Evolutionary conservation across 2,113 vertebrate genomes (phyloP), one percentile per base, ranked within the genome.

Genomic region (Thinocorus orbignyianus): DNA sequence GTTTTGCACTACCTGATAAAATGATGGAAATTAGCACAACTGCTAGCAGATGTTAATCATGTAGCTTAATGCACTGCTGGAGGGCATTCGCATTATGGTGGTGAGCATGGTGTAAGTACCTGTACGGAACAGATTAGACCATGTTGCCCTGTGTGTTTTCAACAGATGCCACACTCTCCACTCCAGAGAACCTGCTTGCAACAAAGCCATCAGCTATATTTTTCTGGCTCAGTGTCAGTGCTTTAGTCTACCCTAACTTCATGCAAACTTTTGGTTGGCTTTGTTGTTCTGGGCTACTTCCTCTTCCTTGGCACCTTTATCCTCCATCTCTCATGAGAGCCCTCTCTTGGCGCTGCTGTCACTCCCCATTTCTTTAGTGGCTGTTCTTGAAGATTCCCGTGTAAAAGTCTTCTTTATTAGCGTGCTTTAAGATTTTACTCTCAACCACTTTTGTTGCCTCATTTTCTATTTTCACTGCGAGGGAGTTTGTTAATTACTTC

Each of bases 31-130:
- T 92, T 70, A 95, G 82, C 62, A 70, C 84, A 88, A 49, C 74
- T 61, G 20, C 46, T 73, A 94, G 81, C 95, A 97, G 96, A 94
- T 95, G 94, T 97, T 95, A 93, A 95, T 97, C 93, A 95, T 90
- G 92, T 87, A 86, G 93, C 54, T 96, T 93, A 96, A 95, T 92
- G 94, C 94, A 86, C 85, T 96, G 95, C 88, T 97, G 93, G 94
- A 97, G 79, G 92, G 81, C 79, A 80, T 95, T 91, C 6, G 0
- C 90, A 48, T 96, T 95, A 66, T 58, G 52, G 57, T 88, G n/a
- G 71, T 80, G 73, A 86, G 66, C 71, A 26, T 73, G 81, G 90
- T 90, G 23, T 89, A 90, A 88, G 88, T 69, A 83, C 85, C 79
- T 86, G 78, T 66, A 51, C 78, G 46, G 81, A 94, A 69, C 81